A percentile compares a stretch with the other conserved stretches of the same genome.
These are phyloP conservation scores for Drosophila santomea DNA, from an alignment of 1,140 invertebrate genomes.

Conservation along the genomic window DNA sequence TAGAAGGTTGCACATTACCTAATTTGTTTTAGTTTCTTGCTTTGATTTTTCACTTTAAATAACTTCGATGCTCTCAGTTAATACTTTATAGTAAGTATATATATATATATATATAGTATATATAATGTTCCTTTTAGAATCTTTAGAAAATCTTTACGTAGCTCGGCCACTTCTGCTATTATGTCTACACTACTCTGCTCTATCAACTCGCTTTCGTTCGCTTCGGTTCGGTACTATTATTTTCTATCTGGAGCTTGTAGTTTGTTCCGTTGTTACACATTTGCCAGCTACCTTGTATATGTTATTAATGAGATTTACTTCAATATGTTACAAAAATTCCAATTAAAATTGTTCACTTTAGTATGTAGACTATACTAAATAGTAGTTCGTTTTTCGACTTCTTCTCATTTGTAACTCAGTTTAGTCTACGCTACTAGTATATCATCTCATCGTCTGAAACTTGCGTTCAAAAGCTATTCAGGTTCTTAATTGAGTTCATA, in stretches of 20 bases:
- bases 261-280: constrained; percentile 19
- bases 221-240: constrained; percentile 13
- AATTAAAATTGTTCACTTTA: constrained; percentile 72
- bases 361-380: constrained; percentile 35
- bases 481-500: constrained; percentile 77
- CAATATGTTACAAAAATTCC: constrained; percentile 73
- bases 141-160: constrained; percentile 76
- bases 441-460: constrained; percentile 24
- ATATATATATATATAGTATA: constrained; percentile 63
- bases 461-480: constrained; percentile 71
- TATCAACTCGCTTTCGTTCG: constrained; percentile 8
- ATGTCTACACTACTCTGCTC: constrained; percentile 45
- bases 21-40: constrained; percentile 14
- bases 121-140: constrained; percentile 74
- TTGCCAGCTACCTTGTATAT: constrained; percentile 42
- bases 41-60: constrained; percentile 32
- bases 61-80: constrained; percentile 76
- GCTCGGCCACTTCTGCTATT: constrained; percentile 76
- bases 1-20: constrained; percentile 36
- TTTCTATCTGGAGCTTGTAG: constrained; percentile 25
- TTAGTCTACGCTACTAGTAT: constrained; percentile 27
- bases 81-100: constrained; percentile 60
- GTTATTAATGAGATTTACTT: constrained; percentile 52
- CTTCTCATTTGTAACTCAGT: constrained; percentile 14
- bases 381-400: constrained; percentile 9